Percentiles rank a stretch among this genome's conserved stretches.
Conservation (phyloP, 2,797 vertebrate species). For the Numenius phaeopus region DNA sequence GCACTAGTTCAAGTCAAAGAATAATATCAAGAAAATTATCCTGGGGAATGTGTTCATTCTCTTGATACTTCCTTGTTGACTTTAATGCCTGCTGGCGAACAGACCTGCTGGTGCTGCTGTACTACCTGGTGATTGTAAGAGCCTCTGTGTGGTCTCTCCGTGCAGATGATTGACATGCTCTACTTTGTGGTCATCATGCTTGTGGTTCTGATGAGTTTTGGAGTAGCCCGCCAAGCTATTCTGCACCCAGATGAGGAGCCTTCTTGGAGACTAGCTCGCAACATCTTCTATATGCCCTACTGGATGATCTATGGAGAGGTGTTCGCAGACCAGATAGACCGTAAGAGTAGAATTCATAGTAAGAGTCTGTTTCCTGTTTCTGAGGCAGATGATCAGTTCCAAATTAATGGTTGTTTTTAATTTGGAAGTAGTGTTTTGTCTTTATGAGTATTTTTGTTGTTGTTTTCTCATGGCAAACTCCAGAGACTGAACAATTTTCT, state of each 20-base stretch:
- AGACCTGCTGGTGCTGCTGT: neutral
- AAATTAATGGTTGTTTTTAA: slow-evolving; percentile 71
- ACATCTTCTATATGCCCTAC: slow-evolving; percentile 99
- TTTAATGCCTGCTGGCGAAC: neutral
- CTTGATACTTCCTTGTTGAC: neutral
- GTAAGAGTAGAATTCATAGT: slow-evolving; percentile 99
- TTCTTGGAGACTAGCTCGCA: slow-evolving; percentile 95
- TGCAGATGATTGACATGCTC: slow-evolving; percentile 99
- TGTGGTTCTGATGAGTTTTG: slow-evolving; percentile 98
- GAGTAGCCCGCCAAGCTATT: slow-evolving; percentile 97
- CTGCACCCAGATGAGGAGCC: slow-evolving; percentile 97
- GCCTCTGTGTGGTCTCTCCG: neutral
- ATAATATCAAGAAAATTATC: neutral
- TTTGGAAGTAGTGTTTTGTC: slow-evolving; percentile 66
- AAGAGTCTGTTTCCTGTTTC: slow-evolving; percentile 97
- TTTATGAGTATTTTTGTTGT: neutral
- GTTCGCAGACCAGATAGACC: slow-evolving; percentile 99
- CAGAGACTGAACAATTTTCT: neutral
- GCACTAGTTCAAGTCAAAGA: neutral
- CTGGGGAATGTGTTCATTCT: neutral
- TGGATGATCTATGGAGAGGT: slow-evolving; percentile 99
- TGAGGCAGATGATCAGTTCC: slow-evolving; percentile 89
- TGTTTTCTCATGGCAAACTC: neutral
- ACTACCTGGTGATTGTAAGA: neutral
- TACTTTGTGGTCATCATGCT: slow-evolving; percentile 99